Conservation (phyloP, 2,797 vertebrate genomes). For the Acanthiza pusilla region DNA sequence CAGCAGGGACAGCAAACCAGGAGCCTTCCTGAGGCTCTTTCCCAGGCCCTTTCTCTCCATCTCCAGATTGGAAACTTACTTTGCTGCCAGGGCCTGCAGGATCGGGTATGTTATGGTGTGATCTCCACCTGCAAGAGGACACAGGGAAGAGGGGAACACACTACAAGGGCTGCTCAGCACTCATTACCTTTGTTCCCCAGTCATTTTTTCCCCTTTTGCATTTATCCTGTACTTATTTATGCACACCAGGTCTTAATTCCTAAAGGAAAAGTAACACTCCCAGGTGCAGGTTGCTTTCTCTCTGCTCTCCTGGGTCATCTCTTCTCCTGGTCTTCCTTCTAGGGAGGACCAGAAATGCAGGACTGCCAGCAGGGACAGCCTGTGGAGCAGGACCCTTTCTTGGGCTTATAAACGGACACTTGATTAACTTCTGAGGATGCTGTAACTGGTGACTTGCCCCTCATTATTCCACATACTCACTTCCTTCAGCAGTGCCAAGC, state of each 20-base stretch:
- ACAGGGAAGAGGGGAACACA: background rate
- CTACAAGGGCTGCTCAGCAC: background rate
- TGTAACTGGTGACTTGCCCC: background rate
- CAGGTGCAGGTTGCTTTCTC: background rate
- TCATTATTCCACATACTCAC: fast-evolving
- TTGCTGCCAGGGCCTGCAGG: conserved; percentile 86
- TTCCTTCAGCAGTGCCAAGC: background rate
- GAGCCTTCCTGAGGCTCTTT: background rate
- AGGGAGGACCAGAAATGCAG: background rate
- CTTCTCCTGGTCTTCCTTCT: background rate
- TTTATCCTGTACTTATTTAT: background rate
- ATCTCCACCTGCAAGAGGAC: conserved; percentile 83
- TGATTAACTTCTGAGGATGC: background rate
- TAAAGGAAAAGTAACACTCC: background rate
- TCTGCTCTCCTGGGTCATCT: background rate
- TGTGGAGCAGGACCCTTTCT: background rate
- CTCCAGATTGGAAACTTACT: conserved; percentile 72
- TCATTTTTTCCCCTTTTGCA: fast-evolving
- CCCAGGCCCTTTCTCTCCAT: background rate
- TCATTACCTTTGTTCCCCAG: background rate
- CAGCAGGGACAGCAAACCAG: fast-evolving
- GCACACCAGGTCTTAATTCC: background rate
- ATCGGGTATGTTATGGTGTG: conserved; percentile 94
- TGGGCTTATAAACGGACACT: background rate
- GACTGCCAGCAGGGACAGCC: background rate